Evolutionary conservation across 1,140 invertebrate genomes (phyloP).

Genomic region (Cherax quadricarinatus): DNA sequence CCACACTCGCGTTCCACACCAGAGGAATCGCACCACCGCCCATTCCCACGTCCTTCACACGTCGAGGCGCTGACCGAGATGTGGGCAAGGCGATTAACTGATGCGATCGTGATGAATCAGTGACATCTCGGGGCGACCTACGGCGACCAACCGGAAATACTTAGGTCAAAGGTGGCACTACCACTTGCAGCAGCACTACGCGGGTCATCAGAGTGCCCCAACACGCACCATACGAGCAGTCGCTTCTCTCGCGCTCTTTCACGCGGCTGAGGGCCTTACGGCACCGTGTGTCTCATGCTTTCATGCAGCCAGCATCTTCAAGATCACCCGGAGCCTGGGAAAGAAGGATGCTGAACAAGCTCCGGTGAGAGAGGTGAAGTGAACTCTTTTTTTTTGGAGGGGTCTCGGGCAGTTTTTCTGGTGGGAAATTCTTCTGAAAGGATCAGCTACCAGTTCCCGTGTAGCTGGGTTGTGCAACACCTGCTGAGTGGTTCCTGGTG

Average conservation of each 20-base stretch:
- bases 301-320: not conserved
- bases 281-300: not conserved
- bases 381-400: conserved; percentile 18
- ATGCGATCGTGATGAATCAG: conserved; percentile 10
- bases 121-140: not conserved
- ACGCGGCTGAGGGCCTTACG: not conserved
- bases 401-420: not conserved
- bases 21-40: not conserved
- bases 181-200: not conserved
- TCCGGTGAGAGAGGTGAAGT: not conserved
- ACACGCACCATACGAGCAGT: not conserved
- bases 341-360: conserved; percentile 39
- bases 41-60: not conserved
- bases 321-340: conserved; percentile 32
- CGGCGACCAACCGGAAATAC: conserved; percentile 37
- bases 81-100: not conserved
- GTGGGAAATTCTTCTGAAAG: conserved; percentile 33
- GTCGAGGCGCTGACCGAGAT: not conserved
- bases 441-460: conserved; percentile 35
- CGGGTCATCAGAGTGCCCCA: not conserved
- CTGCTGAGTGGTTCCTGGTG: not conserved
- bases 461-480: conserved; percentile 24
- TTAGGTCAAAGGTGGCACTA: not conserved
- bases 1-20: not conserved
- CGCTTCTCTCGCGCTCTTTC: too few species aligned